phyloP scores from a whole-genome alignment of 2,888 invertebrate genomes.

The Erebia ligea region DNA sequence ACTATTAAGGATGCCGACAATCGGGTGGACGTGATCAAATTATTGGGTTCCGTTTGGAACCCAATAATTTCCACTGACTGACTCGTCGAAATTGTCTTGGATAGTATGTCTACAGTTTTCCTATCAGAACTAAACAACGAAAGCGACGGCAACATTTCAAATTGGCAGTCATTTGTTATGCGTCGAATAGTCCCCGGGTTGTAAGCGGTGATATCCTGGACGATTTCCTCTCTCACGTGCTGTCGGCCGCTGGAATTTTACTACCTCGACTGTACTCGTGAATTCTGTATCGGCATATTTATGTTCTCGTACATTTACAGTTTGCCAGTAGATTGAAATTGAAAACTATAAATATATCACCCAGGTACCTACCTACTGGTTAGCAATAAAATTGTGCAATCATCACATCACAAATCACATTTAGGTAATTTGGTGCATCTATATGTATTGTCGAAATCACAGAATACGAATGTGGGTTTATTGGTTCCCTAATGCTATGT shows the following conservation, averaged over 20 bases:
- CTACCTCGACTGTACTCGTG: constrained; percentile 39
- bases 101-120: background rate
- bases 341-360: constrained; percentile 14
- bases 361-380: background rate
- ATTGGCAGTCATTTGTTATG: constrained; percentile 34
- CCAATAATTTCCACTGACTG: too few species aligned
- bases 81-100: background rate
- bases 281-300: constrained; percentile 42
- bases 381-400: background rate
- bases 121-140: background rate
- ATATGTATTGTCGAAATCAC: too few species aligned
- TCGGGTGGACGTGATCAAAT: constrained; percentile 21
- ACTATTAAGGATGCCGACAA: constrained; percentile 4
- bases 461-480: too few species aligned
- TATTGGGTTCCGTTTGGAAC: constrained; percentile 22
- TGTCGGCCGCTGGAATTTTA: constrained; percentile 46
- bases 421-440: too few species aligned
- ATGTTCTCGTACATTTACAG: constrained; percentile 41
- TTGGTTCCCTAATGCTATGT: too few species aligned
- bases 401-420: too few species aligned
- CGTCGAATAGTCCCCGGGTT: constrained; percentile 52
- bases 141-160: constrained; percentile 8
- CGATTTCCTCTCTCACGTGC: constrained; percentile 37
- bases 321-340: constrained; percentile 31
- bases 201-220: constrained; percentile 55